Evolutionary conservation across 2,888 invertebrate genomes (phyloP), one percentile per base, ranked within the genome.

Genomic region (Andrena minutula): DNA sequence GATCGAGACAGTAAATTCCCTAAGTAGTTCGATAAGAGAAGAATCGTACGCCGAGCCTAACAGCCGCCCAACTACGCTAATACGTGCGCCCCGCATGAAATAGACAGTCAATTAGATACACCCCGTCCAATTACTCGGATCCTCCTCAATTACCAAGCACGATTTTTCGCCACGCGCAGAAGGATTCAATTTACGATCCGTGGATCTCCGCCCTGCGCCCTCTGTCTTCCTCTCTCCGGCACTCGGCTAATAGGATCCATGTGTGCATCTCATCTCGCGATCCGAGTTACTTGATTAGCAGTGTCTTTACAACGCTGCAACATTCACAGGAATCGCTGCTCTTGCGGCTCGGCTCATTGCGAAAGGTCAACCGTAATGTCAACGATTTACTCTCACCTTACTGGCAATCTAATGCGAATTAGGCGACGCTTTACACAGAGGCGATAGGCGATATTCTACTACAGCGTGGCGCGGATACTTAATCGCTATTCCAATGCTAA

Each of bases 281-380:
- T 83, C 83, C 41, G 41, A 47, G 68, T 32, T 47, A 26, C 74
- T 63, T 56, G 83, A 78, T 83, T 64, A 78, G 74, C 74, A n/a
- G 53, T 63, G 61, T 68, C 61, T 58, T 72, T 63, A 63, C 32
- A 56, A 23, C n/a, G 66, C 23, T 23, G 56, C 12, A 66, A 72
- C 68, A 56, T 30, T 28, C 74, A 23, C 66, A 68, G 28, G 74
- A 75, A 76, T 61, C 78, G 51, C 65, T 61, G 65, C 73, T 73
- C 23, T 83, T 41, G 30, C 61, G 47, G 47, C 72, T 20, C 51
- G 56, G 32, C 64, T 69, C 75, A 83, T 79, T 75, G 83, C 81
- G 61, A 85, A 81, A 82, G 88, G 88, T 88, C 81, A 88, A 84
- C 83, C 83, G 81, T 79, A 65, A 79, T 79, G 80, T 88, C 87